Base-by-base conservation (phyloP, 2,888 invertebrate species). In the Drosophila mulleri region DNA sequence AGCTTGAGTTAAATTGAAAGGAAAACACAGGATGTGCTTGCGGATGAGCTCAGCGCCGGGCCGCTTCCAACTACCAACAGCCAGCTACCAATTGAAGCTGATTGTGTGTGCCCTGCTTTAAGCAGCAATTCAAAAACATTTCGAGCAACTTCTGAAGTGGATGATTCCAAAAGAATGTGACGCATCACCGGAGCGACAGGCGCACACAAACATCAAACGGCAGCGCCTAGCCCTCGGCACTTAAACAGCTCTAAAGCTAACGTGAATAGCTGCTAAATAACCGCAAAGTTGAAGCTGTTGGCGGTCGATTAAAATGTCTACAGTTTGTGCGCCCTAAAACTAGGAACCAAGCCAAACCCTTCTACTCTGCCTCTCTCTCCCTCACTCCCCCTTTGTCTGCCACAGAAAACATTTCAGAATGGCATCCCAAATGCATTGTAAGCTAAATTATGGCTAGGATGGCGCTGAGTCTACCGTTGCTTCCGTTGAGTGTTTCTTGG, bases 121-220 rank as follows among this genome's bases (percentile, higher is more conserved):
- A 79, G 82, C 82, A 75, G 79, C 72, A 82, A 82, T 77, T 79
- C 72, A 60, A 54, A 74, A 72, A 68, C 67, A 72, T 75, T 76
- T 71, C 47, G 62, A 39, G 41, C 77, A 77, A 79, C 57, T 76
- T 70, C 29, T 56, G 58, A 47, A 60, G 52, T 48, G 73, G 63
- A 63, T 62, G 65, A 63, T 39, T 26, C 60, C 26, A 59, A 62
- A 68, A 62, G 67, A 71, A 82, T 77, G 78, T 64, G 74, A 74
- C 81, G 78, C 82, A 81, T 67, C 69, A 73, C 47, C 48, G 29
- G 59, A 23, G 37, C 56, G 75, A 78, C 72, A 67, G 45, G 57
- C 60, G 65, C 60, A 20, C 47, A 41, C 47, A 56, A 45, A 41
- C 42, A 45, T 42, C 23, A 23, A 53, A 37, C 37, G 16, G 37